Conservation (phyloP, 2,113 vertebrate genomes). For the Galemys pyrenaicus region DNA sequence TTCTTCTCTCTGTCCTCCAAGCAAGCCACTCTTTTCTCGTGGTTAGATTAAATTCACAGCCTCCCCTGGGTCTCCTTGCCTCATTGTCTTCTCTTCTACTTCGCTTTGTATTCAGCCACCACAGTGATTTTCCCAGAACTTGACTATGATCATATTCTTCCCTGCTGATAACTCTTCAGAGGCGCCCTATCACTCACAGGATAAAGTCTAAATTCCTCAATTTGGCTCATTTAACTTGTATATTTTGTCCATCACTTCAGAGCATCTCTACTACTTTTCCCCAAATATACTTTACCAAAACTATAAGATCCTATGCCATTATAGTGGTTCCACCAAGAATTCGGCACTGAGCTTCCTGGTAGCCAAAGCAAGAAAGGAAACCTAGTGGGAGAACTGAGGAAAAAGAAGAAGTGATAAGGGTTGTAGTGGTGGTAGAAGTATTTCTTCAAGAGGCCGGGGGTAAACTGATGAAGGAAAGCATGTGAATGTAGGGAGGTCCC, state of each 20-base stretch:
- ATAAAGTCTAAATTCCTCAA: neutral
- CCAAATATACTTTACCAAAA: neutral
- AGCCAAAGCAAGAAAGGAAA: conserved; percentile 34
- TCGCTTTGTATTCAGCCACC: neutral
- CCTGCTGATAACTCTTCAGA: neutral
- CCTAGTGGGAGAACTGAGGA: neutral
- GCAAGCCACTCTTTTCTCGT: neutral
- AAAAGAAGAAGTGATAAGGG: neutral
- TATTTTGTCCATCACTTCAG: neutral
- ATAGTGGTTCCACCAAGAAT: neutral
- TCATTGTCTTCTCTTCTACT: neutral
- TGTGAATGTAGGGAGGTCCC: neutral
- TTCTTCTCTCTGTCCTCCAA: neutral
- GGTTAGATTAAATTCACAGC: neutral
- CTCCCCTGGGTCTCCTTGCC: neutral
- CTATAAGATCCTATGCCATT: neutral
- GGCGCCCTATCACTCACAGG: neutral
- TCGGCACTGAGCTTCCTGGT: conserved; percentile 37
- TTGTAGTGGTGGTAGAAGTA: neutral
- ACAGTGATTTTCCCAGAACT: neutral
- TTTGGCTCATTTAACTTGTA: neutral
- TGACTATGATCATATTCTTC: neutral
- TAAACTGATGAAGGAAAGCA: neutral
- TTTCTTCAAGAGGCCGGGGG: neutral
- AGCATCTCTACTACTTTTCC: neutral